phyloP scores from a whole-genome alignment of 2,113 vertebrate species.

The Buteo buteo region DNA sequence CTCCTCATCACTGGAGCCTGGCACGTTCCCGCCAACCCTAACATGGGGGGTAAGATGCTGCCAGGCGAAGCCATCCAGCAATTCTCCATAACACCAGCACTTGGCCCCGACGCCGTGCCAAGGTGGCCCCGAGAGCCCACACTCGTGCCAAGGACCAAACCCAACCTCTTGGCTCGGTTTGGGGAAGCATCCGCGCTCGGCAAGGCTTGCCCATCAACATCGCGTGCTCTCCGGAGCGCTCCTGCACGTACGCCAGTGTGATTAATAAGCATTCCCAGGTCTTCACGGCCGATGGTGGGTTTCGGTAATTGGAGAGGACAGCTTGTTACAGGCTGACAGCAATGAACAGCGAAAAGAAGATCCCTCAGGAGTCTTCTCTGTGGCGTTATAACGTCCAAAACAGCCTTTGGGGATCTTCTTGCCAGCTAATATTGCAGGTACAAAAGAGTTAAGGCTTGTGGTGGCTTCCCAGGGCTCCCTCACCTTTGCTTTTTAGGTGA shows the following conservation, averaged over 20 bases:
- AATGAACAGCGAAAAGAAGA: not conserved
- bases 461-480: not conserved
- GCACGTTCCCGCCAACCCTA: not conserved
- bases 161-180: not conserved
- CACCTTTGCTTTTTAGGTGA: not conserved
- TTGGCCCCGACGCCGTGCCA: fast-evolving
- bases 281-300: fast-evolving
- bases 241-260: too few species aligned
- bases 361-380: not conserved
- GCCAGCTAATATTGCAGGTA: not conserved
- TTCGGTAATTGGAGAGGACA: not conserved
- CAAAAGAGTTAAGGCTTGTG: not conserved
- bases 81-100: not conserved
- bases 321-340: not conserved
- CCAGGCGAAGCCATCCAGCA: not conserved
- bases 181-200: not conserved
- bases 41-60: too few species aligned
- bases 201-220: not conserved
- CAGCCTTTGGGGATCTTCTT: not conserved
- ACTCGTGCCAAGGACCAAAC: not conserved
- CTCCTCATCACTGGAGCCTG: not conserved
- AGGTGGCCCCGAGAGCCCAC: too few species aligned
- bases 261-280: not conserved
- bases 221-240: not conserved
- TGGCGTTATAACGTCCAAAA: not conserved